Base-by-base conservation (phyloP, 1,140 invertebrate species). In the Vollenhovia emeryi region DNA sequence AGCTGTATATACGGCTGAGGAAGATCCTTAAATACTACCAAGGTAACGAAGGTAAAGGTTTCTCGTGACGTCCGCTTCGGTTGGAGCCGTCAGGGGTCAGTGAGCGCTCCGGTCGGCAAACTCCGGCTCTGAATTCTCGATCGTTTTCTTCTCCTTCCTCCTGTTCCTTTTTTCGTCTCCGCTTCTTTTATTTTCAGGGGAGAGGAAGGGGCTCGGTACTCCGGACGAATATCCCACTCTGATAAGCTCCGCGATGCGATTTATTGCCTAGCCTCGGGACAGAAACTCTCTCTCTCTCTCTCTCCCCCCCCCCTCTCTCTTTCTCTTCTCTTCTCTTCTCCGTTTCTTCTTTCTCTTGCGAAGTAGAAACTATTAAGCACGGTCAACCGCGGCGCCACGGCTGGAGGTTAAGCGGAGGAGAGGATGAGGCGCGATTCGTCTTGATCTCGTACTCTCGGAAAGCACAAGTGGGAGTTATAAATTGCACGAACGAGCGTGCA, bases 351-450 rank as follows among this genome's bases (percentile, higher is more conserved):
- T 36, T 55, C 40, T 68, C 78, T 40, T 55, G 55, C 87, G 68
- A 87, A 90, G 87, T 91, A 89, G 91, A 92, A 92, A 92, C 92
- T 92, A 93, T 92, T 92, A 93, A 93, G 86, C 87, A 62, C 40
- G 33, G 75, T 87, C 88, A 62, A 80, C 45, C 86, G 66, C 74
- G 90, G 90, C 83, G 91, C 91, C 91, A 84, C 87, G 80, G 87
- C 78, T 78, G 82, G 68, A 80, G 62, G 79, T 76, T 87, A 79
- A 87, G 84, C 82, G 83, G 83, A 86, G 57, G 86, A 87, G 82
- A 75, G 85, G 79, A 88, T 86, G 84, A 88, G 60, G 84, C 78
- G 60, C 87, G 87, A 91, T 91, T 91, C 90, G 87, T 87, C 91
- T 91, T 88, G 91, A 91, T 89, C 89, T 91, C 87, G 80, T 87